Evolutionary conservation across 1,140 invertebrate species (phyloP).

Genomic region (Leucophenga varia): DNA sequence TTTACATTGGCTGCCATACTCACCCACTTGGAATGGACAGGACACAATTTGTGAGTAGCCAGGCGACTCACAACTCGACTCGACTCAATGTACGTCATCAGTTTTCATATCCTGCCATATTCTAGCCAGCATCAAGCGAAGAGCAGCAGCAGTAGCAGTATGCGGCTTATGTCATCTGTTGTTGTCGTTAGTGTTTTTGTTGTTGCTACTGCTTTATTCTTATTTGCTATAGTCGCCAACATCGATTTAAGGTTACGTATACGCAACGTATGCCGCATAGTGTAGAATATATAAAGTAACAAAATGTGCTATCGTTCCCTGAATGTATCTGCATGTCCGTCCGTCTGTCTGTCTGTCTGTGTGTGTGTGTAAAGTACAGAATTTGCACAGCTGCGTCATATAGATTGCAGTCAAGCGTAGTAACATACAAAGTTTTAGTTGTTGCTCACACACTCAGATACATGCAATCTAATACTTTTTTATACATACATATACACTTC

Average conservation of each 20-base stretch:
- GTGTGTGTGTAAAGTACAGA: conserved; percentile 38
- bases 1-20: no score
- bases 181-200: no score
- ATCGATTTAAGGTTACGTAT: conserved; percentile 54
- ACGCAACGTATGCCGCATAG: no score
- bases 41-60: conserved; percentile 20
- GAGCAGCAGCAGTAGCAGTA: conserved; percentile 18
- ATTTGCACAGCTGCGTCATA: conserved; percentile 52
- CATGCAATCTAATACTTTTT: no score
- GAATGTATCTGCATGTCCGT: conserved; percentile 12
- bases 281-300: no score
- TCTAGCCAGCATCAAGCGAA: conserved; percentile 15
- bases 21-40: no score
- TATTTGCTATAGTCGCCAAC: conserved; percentile 1
- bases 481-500: no score
- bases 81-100: conserved; percentile 34
- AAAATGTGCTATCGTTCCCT: conserved; percentile 23
- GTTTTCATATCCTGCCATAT: conserved; percentile 37
- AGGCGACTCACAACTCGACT: no score
- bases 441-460: conserved; percentile 38
- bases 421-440: conserved; percentile 45
- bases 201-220: no score
- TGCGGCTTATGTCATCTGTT: conserved; percentile 5
- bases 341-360: conserved; percentile 14
- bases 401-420: conserved; percentile 46